Conservation (phyloP, 2,888 invertebrate species). For the Stenodema calcarata region DNA sequence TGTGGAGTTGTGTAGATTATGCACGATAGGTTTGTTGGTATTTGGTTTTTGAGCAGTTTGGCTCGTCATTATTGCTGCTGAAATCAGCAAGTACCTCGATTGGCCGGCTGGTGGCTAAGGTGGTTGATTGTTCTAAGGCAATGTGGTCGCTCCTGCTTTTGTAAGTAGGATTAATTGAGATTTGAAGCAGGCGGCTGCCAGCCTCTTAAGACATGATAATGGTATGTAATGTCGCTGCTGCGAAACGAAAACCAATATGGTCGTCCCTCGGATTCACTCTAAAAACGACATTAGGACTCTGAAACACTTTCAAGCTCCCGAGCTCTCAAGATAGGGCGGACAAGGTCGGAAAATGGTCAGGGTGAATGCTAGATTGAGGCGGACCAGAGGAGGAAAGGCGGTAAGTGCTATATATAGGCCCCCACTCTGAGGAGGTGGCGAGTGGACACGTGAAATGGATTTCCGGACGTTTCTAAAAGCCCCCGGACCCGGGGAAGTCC, state of each 20-base stretch:
- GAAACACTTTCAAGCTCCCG: neutral
- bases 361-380: neutral
- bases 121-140: too few relatives aligned
- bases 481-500: constrained; percentile 16
- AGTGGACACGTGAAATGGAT: constrained; percentile 48
- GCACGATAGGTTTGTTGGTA: too few relatives aligned
- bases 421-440: constrained; percentile 26
- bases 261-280: neutral
- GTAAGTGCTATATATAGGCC: constrained; percentile 27
- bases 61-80: too few relatives aligned
- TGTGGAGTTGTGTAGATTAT: too few relatives aligned
- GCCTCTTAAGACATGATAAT: too few relatives aligned
- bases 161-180: too few relatives aligned
- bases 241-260: neutral
- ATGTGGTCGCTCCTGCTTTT: too few relatives aligned
- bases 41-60: too few relatives aligned
- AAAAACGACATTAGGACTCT: neutral
- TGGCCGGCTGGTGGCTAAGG: too few relatives aligned
- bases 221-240: too few relatives aligned
- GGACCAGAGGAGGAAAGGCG: neutral
- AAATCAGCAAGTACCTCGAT: too few relatives aligned
- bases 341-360: neutral
- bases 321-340: neutral
- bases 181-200: too few relatives aligned
- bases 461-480: constrained; percentile 47